A percentile compares a stretch with the other conserved stretches of the same genome.
These are phyloP conservation scores for Staurois parvus DNA, from an alignment of 2,797 vertebrate species.

Conservation along the genomic window DNA sequence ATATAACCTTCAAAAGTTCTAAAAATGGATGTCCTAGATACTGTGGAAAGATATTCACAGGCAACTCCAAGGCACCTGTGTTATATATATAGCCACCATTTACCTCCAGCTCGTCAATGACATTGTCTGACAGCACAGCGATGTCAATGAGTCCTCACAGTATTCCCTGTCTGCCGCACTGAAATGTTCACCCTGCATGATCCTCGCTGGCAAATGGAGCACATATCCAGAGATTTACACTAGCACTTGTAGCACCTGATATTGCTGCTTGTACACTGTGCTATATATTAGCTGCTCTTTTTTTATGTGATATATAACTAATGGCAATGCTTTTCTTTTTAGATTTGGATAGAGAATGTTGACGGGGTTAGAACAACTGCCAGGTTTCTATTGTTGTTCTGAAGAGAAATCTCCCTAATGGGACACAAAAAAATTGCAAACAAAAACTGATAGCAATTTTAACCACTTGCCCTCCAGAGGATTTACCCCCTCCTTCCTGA, in stretches of 20 bases:
- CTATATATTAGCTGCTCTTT: background rate
- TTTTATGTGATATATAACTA: background rate
- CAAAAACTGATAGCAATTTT: no score
- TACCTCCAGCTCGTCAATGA: slow-evolving; percentile 48
- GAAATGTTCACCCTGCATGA: slow-evolving; percentile 1
- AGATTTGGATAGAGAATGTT: background rate
- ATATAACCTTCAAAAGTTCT: slow-evolving; percentile 52
- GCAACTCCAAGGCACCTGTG: slow-evolving; percentile 42
- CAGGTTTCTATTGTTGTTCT: no score
- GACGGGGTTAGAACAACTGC: background rate
- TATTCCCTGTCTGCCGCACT: background rate
- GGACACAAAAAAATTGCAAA: no score
- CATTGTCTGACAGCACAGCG: slow-evolving; percentile 43
- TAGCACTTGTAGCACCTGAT: background rate
- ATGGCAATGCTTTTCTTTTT: background rate
- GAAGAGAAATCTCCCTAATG: no score
- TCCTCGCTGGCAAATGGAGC: slow-evolving; percentile 10
- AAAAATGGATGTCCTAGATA: slow-evolving; percentile 51
- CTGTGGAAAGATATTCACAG: slow-evolving; percentile 42
- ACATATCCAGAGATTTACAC: background rate
- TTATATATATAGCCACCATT: slow-evolving; percentile 56
- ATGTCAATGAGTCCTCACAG: background rate
- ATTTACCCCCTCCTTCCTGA: no score
- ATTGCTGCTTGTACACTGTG: background rate
- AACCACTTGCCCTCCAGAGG: no score